These are phyloP conservation scores for Eurosta solidaginis DNA, from an alignment of 1,140 invertebrate species.

Conservation along the genomic window DNA sequence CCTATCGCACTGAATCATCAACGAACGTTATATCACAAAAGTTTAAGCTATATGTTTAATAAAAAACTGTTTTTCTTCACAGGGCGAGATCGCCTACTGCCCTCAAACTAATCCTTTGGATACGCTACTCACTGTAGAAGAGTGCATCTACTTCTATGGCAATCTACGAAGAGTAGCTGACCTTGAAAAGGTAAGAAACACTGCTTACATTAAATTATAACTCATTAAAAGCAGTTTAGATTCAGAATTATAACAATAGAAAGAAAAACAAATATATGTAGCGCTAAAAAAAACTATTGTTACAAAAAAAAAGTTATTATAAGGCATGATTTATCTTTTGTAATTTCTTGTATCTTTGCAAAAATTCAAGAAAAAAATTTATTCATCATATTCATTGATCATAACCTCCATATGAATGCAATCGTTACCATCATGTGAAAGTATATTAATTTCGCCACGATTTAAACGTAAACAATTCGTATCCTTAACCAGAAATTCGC, in stretches of 20 bases:
- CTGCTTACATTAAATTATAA: not conserved
- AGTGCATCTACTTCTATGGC: slow-evolving; percentile 64
- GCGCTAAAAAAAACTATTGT: too few relatives aligned
- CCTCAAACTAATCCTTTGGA: slow-evolving; percentile 84
- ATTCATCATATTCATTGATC: slow-evolving; percentile 33
- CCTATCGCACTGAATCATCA: too few relatives aligned
- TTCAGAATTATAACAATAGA: too few relatives aligned
- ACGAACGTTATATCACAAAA: too few relatives aligned
- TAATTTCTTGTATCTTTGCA: slow-evolving; percentile 14
- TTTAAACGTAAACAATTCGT: slow-evolving; percentile 33
- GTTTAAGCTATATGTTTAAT: not conserved
- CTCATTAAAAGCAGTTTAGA: too few relatives aligned
- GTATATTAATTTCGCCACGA: slow-evolving; percentile 34
- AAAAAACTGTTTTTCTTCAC: slow-evolving; percentile 25
- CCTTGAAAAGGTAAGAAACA: slow-evolving; percentile 51
- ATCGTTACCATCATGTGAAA: slow-evolving; percentile 22
- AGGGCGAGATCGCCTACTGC: slow-evolving; percentile 69
- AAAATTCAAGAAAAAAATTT: not conserved
- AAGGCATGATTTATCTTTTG: not conserved
- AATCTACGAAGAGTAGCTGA: slow-evolving; percentile 61
- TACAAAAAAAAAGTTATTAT: not conserved
- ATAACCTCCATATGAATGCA: slow-evolving; percentile 34
- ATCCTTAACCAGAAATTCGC: slow-evolving; percentile 32
- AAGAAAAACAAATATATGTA: too few relatives aligned
- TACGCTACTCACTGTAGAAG: slow-evolving; percentile 68